Base-by-base conservation (phyloP, 2,888 invertebrate genomes). In the Mactromeris polynyma region DNA sequence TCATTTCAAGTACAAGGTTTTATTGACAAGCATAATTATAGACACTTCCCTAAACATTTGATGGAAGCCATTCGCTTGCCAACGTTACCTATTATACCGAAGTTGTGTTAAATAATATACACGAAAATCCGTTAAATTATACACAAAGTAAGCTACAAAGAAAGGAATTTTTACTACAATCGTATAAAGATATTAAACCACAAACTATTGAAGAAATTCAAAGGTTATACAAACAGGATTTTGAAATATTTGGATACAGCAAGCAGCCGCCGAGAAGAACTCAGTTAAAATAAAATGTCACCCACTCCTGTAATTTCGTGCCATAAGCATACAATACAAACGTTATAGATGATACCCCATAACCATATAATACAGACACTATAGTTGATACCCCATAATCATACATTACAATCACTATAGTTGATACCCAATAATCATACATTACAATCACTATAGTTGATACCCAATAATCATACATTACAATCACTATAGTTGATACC, bases 1-100 rank as follows among this genome's bases (percentile, higher is more conserved):
- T 83, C 87, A 0, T 83, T 87, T n/a, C 40, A 79, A 80, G 83
- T 87, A 14, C 87, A 87, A 51, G 87, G 87, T 0, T 87, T 38
- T 21, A 81, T 81, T 33, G 38, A 81, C 14, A 38, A 81, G 54
- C 7, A n/a, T n/a, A n/a, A n/a, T n/a, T n/a, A 36, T 21, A 81
- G 33, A 38, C 38, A 58, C 3, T 81, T 81, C 31, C 81, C 81
- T 1, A 36, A 73, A 33, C 73, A 33, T 33, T 9, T 14, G 26
- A 58, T 21, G 54, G 36, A 33, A 31, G 33, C 36, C 19, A 38
- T 33, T 42, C 40, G 14, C 17, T 83, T 17, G 11, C 83, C 1
- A 83, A 83, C 40, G n/a, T 42, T 0, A 38, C 77, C 0, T 78
- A 84, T 38, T 78, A 78, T 21, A 78, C 54, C 4, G 38, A 84